Percentiles rank a stretch among this genome's conserved stretches.
Conservation (phyloP, 2,797 vertebrate species). For the Gastrophryne carolinensis region DNA sequence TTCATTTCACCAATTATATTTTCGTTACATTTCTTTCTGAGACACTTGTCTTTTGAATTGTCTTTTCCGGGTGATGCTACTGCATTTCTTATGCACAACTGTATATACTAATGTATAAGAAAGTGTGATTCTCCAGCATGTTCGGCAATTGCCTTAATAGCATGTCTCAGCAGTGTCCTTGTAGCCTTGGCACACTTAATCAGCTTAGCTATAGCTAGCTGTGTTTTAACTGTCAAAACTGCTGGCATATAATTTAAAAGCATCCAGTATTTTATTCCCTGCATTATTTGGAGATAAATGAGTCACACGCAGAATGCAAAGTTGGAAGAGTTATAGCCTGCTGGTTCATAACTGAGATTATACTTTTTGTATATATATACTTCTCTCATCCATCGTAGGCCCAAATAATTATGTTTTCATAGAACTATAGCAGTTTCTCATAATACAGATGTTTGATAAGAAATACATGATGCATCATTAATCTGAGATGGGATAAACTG, state of each 20-base stretch:
- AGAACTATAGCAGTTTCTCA: constrained; percentile 28
- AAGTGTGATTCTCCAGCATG: constrained; percentile 11
- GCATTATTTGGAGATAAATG: constrained; percentile 45
- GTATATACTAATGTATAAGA: constrained; percentile 16
- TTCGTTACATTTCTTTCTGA: not conserved
- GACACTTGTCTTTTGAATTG: not conserved
- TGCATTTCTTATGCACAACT: not conserved
- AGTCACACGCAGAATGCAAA: constrained; percentile 19
- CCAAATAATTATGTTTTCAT: constrained; percentile 51
- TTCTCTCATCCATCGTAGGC: constrained; percentile 35
- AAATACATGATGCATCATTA: constrained; percentile 54
- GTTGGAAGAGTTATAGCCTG: constrained; percentile 25
- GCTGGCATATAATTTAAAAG: constrained; percentile 45
- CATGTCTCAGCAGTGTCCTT: constrained; percentile 41
- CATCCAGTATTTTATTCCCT: constrained; percentile 45
- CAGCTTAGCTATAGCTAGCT: constrained; percentile 39
- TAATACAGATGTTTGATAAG: constrained; percentile 43
- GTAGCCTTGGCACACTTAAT: constrained; percentile 28
- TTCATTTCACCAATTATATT: not conserved
- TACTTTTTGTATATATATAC: constrained; percentile 34
- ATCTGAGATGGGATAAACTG: constrained; percentile 41
- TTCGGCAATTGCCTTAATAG: constrained; percentile 23
- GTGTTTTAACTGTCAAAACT: constrained; percentile 34
- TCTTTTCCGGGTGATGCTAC: not conserved
- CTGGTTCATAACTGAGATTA: constrained; percentile 42